Base-by-base conservation (phyloP, 2,113 vertebrate genomes). In the Hystrix cristata region DNA sequence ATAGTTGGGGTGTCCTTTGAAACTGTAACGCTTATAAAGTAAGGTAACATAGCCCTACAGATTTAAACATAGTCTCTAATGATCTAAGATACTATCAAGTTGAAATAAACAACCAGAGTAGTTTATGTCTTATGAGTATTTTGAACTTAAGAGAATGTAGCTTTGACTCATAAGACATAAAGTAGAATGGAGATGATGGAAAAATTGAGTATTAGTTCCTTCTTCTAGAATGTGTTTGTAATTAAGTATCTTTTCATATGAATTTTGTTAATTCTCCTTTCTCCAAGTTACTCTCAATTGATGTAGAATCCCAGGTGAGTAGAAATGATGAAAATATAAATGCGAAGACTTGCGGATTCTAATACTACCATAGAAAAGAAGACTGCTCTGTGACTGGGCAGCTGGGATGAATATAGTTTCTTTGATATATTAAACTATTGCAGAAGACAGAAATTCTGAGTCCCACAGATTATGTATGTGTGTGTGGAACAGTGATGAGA, bases 241-340 rank as follows among this genome's bases (percentile, higher is more conserved):
- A 85, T 91, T 85, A 92, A 80, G 27, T 60, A 1, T 57, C 27
- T 89, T 84, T 91, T 65, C 21, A 19, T 51, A 25, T 83, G 7
- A 43, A 21, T 85, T 85, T 83, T 43, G 82, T 87, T 57, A 84
- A 6, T 83, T 90, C 59, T 82, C 3, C 34, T 83, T 78, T 91
- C 43, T 16, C 48, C 31, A 43, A 87, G 64, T 83, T 87, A 65
- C 38, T 93, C 14, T 81, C 51, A 72, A 14, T 74, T 82, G 69
- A 74, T 87, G 72, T 23, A n/a, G 23, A 65, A 9, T 93, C 1
- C 15, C 62, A 89, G 67, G 57, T 80, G 18, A 81, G 18, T 14
- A 90, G 78, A 76, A 65, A 81, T 18, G 31, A 78, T 76, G 38
- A 81, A 91, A 23, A 48, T 86, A 23, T 53, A 64, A 97, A 51